Conservation (phyloP, 2,797 vertebrate species). For the Alcedo atthis region DNA sequence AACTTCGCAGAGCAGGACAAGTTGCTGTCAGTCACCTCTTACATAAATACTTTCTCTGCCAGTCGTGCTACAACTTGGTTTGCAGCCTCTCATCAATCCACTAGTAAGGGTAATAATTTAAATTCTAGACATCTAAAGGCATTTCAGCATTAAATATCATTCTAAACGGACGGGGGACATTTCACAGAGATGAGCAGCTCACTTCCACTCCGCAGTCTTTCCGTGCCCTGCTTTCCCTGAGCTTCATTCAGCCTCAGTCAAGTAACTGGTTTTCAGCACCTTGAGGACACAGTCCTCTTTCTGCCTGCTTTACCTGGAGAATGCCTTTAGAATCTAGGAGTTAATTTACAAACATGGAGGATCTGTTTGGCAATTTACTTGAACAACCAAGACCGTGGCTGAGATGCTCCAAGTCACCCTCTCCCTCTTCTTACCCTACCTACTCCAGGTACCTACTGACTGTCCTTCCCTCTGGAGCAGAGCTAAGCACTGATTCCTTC, state of each 20-base stretch:
- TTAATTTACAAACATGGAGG: not conserved
- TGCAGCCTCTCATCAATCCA: not conserved
- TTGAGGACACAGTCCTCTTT: not conserved
- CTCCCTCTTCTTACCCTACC: not conserved
- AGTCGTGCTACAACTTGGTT: not conserved
- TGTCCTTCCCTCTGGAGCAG: not conserved
- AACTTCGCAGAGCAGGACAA: not conserved
- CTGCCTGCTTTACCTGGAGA: not conserved
- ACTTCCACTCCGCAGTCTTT: not conserved
- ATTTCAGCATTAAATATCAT: not conserved
- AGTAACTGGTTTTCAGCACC: not conserved
- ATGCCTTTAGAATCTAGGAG: not conserved
- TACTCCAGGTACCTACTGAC: not conserved
- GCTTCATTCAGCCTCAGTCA: not conserved
- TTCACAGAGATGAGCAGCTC: not conserved
- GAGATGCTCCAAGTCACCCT: not conserved
- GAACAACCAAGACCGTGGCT: not conserved
- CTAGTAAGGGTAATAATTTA: not conserved
- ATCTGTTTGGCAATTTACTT: not conserved
- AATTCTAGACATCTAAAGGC: not conserved
- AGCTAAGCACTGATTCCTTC: not conserved
- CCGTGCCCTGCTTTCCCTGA: not conserved
- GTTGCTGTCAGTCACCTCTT: conserved; percentile 45
- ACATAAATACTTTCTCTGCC: conserved; percentile 28
- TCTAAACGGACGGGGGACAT: not conserved